A percentile compares a stretch with the other conserved stretches of the same genome.
phyloP scores from a whole-genome alignment of 2,888 invertebrate species.

The Eurois occulta region DNA sequence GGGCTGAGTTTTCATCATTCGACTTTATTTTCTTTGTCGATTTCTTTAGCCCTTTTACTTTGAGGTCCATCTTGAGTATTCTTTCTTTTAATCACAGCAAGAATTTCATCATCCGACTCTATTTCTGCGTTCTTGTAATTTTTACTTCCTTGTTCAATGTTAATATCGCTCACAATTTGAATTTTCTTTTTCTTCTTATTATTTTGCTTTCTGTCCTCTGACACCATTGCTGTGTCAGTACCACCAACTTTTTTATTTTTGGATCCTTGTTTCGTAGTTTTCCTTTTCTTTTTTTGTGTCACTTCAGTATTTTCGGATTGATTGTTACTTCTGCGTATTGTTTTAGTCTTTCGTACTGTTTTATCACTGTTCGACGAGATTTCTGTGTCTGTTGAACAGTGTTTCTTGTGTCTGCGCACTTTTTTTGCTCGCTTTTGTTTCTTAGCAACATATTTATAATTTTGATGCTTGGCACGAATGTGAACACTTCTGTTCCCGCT shows the following conservation, averaged over 20 bases:
- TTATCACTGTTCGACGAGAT: neutral
- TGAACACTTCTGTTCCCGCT: slow-evolving; percentile 49
- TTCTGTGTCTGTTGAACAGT: slow-evolving; percentile 13
- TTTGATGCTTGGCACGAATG: slow-evolving; percentile 48
- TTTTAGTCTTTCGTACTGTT: neutral
- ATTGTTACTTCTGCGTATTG: neutral
- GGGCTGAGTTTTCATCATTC: neutral
- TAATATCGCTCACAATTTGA: neutral
- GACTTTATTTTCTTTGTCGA: neutral
- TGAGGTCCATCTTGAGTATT: neutral
- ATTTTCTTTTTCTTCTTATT: neutral
- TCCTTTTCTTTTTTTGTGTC: neutral
- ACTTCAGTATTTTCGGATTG: neutral
- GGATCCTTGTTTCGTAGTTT: neutral
- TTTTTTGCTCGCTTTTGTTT: neutral
- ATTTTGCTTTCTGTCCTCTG: no score
- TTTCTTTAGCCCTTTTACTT: neutral
- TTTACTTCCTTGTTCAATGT: neutral
- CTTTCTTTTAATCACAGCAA: neutral
- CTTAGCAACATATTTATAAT: slow-evolving; percentile 34
- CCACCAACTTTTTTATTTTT: no score
- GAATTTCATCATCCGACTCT: neutral
- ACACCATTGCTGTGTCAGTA: no score
- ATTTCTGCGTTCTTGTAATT: neutral
- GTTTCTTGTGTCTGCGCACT: slow-evolving; percentile 10